phyloP scores from a whole-genome alignment of 2,888 invertebrate species.

The Rutpela maculata region DNA sequence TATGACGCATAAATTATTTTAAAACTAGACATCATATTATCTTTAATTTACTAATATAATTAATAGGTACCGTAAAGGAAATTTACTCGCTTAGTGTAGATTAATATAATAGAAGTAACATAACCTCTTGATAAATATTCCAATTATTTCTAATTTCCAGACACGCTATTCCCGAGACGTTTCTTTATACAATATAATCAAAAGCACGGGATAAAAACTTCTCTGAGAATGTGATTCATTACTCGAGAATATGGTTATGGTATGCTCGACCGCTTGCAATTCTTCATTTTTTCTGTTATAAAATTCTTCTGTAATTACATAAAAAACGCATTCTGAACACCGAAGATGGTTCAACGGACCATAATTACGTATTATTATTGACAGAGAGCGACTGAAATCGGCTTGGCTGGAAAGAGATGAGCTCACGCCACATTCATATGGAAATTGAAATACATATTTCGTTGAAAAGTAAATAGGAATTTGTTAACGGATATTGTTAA shows the following conservation, averaged over 20 bases:
- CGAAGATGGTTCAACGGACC: conserved; percentile 45
- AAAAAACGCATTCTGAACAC: conserved; percentile 38
- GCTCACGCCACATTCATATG: conserved; percentile 27
- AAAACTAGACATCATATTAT: too few relatives aligned
- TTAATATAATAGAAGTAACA: background rate
- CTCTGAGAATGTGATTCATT: conserved; percentile 37
- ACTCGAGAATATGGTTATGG: conserved; percentile 37
- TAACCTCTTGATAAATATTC: conserved; percentile 33
- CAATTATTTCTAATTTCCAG: conserved; percentile 35
- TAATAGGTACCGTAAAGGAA: background rate
- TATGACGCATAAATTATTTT: too few relatives aligned
- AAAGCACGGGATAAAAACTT: conserved; percentile 28
- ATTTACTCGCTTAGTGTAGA: background rate
- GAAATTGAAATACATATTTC: conserved; percentile 32
- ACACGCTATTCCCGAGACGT: conserved; percentile 23
- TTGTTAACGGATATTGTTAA: conserved; percentile 29
- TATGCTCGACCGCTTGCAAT: conserved; percentile 44
- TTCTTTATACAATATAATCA: conserved; percentile 19
- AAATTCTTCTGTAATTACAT: conserved; percentile 48
- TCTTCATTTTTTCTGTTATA: conserved; percentile 44
- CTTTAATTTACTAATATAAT: background rate
- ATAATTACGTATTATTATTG: conserved; percentile 46
- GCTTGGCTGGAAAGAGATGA: conserved; percentile 13
- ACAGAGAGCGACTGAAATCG: conserved; percentile 19
- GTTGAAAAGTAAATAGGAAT: conserved; percentile 35